Conservation (phyloP, 92 coral and sea anemone genomes). For the Phenganax stokvisi region DNA sequence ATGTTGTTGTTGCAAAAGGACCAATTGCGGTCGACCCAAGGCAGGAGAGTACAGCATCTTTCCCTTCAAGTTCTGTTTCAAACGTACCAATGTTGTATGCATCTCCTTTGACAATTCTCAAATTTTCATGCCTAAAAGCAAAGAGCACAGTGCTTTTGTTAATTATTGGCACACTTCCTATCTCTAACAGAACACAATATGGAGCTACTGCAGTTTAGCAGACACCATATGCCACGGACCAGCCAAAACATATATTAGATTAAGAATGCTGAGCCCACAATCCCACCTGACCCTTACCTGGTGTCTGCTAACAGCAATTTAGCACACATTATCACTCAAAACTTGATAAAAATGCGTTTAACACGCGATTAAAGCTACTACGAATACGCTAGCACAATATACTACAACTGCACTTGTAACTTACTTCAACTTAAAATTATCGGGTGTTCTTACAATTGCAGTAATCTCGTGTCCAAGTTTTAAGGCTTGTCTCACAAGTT, state of each 20-base stretch:
- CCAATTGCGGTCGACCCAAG: slow-evolving; percentile 67
- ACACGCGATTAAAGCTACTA: neutral
- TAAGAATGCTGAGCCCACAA: too few species aligned
- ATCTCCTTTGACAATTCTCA: slow-evolving; percentile 69
- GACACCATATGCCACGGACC: too few species aligned
- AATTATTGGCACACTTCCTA: too few species aligned
- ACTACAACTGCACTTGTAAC: neutral
- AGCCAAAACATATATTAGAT: neutral
- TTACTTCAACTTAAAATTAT: slow-evolving; percentile 57
- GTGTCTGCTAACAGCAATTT: too few species aligned
- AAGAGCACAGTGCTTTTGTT: neutral
- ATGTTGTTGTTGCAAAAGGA: slow-evolving; percentile 66
- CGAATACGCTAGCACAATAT: neutral
- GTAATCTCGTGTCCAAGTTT: slow-evolving; percentile 73
- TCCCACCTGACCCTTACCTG: too few species aligned
- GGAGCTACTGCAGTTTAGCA: too few species aligned
- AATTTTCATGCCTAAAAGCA: slow-evolving; percentile 55
- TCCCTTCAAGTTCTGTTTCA: slow-evolving; percentile 54
- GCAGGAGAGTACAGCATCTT: slow-evolving; percentile 79
- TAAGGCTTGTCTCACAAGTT: slow-evolving; percentile 63
- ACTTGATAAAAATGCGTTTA: neutral
- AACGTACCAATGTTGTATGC: slow-evolving; percentile 75
- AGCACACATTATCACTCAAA: too few species aligned
- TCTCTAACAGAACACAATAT: too few species aligned
- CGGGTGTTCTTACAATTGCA: slow-evolving; percentile 72